Base-by-base conservation (phyloP, 2,888 invertebrate species). In the Dendrolimus pini region DNA sequence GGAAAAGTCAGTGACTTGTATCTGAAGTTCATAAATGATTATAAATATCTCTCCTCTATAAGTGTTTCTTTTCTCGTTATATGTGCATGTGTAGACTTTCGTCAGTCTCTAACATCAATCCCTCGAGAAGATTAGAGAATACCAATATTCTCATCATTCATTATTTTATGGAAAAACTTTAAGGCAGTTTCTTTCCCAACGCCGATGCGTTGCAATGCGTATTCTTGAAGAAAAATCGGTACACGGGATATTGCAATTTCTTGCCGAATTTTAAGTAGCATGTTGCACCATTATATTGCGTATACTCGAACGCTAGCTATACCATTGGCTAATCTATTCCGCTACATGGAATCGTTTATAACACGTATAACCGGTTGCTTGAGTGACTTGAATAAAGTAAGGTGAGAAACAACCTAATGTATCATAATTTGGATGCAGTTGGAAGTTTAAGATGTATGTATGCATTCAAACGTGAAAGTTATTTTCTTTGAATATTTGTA, bases 241-340 rank as follows among this genome's bases (percentile, higher is more conserved):
- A 6, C 47, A 47, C 47, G 47, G 47, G 47, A 47, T 47, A 12
- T 47, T 47, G 47, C 47, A 12, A 47, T 47, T 47, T 12, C 9
- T 12, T 47, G 47, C 9, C 12, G 47, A 47, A 47, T 47, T 47
- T 10, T 47, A 47, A 47, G 30, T 30, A 10, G 8, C 47, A 9
- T 12, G 47, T 47, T 47, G 1, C 47, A 47, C 47, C 47, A 47
- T 47, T 30, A 47, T 12, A 12, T 47, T 47, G 47, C 47, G 47
- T 47, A 10, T 47, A 47, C 7, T 47, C 12, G 47, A 47, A 47
- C 12, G 6, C 47, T 12, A 30, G 6, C 30, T 30, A 30, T 47
- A 12, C 41, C 60, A 18, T 54, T 53, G 47, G 30, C 47, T 60
- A 60, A 41, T 41, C 42, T 14, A 30, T 60, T 30, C 52, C 55